phyloP scores from a whole-genome alignment of 2,797 vertebrate species.

The Meda fulgida region DNA sequence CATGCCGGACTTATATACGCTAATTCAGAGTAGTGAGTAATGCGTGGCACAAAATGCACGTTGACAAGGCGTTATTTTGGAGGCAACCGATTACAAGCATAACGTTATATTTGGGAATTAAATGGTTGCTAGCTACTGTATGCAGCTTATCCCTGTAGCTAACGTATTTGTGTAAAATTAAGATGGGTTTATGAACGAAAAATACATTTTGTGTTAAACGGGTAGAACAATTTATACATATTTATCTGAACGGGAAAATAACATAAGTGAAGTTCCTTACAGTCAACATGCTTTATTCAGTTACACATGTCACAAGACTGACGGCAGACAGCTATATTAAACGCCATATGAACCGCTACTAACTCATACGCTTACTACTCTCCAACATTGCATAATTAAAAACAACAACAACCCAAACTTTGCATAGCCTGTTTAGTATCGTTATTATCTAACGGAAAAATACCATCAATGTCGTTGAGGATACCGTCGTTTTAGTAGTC shows the following conservation, averaged over 20 bases:
- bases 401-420: not conserved
- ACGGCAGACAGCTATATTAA: not conserved
- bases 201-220: not conserved
- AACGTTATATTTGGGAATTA: conserved; percentile 46
- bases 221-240: too few species aligned
- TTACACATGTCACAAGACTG: conserved; percentile 19
- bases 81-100: conserved; percentile 57
- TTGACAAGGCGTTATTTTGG: conserved; percentile 57
- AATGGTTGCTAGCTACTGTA: conserved; percentile 55
- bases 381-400: not conserved
- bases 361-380: not conserved
- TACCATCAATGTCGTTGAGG: not conserved
- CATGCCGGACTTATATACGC: conserved; percentile 56
- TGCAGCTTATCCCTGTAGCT: conserved; percentile 41
- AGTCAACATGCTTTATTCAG: conserved; percentile 5
- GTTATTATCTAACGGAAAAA: not conserved
- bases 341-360: not conserved
- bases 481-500: conserved; percentile 15
- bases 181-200: conserved; percentile 11
- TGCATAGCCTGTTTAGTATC: not conserved
- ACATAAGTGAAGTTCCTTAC: not conserved
- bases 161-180: conserved; percentile 47
- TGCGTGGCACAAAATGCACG: conserved; percentile 57
- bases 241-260: not conserved
- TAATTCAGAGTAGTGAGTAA: conserved; percentile 39